Evolutionary conservation across 2,797 vertebrate species (phyloP), one percentile per base, ranked within the genome.

Genomic region (Malacoraja senta): DNA sequence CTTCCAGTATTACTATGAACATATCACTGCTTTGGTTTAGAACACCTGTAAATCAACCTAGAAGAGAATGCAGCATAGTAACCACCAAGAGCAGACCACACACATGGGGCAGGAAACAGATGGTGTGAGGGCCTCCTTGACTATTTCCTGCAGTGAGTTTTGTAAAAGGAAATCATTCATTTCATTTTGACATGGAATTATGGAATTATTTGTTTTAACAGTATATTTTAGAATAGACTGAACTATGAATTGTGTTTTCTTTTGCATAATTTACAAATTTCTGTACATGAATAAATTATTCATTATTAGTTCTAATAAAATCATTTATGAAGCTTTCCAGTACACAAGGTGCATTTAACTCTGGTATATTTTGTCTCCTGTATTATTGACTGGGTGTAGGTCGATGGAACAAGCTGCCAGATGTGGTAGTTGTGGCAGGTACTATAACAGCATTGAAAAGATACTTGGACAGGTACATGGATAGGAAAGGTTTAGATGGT

Each of bases 121-220:
- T 24, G 38, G 79, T 21, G 3, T 44, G 79, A 81, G 79, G 35
- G 79, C 38, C 79, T 81, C 79, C 35, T 81, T 81, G 79, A 21
- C 38, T 44, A 44, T 19, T 44, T 81, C 38, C 21, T 81, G 35
- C 12, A 21, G 38, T 81, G 35, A 81, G 38, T 1, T 44, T 2
- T 81, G 79, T 44, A 24, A 81, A 44, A 81, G 38, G 79, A 81
- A 81, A 44, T 81, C 35, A 81, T 81, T 44, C 21, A 81, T 44
- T 81, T 44, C 17, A 44, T 21, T 81, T 81, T 21, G 35, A 81
- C 38, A 81, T 81, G 32, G n/a, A 78, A 78, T 78, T 35, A 78
- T 12, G 19, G 79, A 81, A 81, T 81, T 81, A 81, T 44, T 81
- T 81, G 79, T 38, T 53, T 81, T 81, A 44, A 81, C 79, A 44